Evolutionary conservation across 64 coral and sea anemone genomes (phyloP).

Genomic region (Cladopsammia gracilis): DNA sequence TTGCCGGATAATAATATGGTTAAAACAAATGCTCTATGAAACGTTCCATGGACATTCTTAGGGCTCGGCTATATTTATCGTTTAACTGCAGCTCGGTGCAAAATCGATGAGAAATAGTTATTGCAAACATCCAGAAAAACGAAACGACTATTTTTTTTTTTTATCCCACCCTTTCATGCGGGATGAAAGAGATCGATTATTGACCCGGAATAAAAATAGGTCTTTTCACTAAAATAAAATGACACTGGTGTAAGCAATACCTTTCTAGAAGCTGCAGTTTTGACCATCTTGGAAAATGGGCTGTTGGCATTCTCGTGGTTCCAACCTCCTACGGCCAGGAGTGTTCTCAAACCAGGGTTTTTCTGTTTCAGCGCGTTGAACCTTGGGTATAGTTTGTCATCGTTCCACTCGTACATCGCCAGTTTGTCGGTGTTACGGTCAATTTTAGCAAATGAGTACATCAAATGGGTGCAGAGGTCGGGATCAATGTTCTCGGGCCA

Average conservation of each 20-base stretch:
- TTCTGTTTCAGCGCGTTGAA: conserved; percentile 68
- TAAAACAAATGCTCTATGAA: no score
- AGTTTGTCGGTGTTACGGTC: conserved; percentile 52
- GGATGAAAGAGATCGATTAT: no score
- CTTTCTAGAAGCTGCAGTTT: conserved; percentile 71
- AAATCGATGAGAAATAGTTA: no score
- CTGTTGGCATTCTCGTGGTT: conserved; percentile 74
- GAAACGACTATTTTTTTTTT: no score
- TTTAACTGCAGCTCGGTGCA: no score
- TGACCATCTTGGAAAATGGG: conserved; percentile 78
- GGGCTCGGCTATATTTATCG: no score
- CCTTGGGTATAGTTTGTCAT: conserved; percentile 79
- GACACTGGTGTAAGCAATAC: background rate
- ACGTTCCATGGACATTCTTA: no score
- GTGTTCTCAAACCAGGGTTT: conserved; percentile 33
- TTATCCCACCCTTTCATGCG: no score
- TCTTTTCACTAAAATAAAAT: background rate
- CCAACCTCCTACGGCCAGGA: conserved; percentile 75
- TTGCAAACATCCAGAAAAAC: no score
- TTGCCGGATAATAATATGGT: no score
- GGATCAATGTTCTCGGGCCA: conserved; percentile 68
- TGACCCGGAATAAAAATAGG: no score
- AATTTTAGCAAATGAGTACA: conserved; percentile 84
- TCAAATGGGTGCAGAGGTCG: conserved; percentile 67
- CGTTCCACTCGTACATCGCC: conserved; percentile 83